phyloP scores from a whole-genome alignment of 2,113 vertebrate species.

The Petaurus breviceps region DNA sequence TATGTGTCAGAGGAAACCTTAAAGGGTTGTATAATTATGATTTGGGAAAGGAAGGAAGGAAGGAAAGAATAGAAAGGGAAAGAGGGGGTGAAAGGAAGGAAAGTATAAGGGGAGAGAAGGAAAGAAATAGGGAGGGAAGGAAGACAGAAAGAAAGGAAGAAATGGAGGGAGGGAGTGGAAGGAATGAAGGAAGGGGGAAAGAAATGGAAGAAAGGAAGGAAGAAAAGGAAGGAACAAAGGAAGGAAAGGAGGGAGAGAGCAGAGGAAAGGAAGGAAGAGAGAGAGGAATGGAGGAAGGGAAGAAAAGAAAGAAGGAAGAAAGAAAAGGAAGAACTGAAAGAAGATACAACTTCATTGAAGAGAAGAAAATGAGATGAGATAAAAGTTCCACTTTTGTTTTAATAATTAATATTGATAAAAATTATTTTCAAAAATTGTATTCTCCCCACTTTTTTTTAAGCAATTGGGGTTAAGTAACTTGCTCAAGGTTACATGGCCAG shows the following conservation, averaged over 20 bases:
- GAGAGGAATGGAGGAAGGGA: too few relatives aligned
- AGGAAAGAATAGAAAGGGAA: not conserved
- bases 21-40: not conserved
- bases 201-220: rapidly evolving
- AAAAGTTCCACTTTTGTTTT: not conserved
- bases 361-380: not conserved
- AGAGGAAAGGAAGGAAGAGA: too few relatives aligned
- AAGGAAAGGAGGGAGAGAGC: too few relatives aligned
- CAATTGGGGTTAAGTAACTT: too few relatives aligned
- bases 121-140: too few relatives aligned
- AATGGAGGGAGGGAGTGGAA: not conserved
- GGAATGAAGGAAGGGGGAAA: too few relatives aligned
- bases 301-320: too few relatives aligned
- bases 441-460: too few relatives aligned
- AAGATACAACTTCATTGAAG: not conserved
- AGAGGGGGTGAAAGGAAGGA: not conserved
- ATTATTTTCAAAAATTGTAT: not conserved
- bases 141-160: not conserved
- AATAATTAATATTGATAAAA: not conserved
- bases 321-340: not conserved
- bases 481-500: too few relatives aligned
- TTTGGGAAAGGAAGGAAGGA: not conserved
- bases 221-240: not conserved
- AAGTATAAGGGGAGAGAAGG: not conserved
- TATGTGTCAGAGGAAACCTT: not conserved